Evolutionary conservation across 1,140 invertebrate species (phyloP), one percentile per base, ranked within the genome.

Genomic region (Macrobrachium nipponense): DNA sequence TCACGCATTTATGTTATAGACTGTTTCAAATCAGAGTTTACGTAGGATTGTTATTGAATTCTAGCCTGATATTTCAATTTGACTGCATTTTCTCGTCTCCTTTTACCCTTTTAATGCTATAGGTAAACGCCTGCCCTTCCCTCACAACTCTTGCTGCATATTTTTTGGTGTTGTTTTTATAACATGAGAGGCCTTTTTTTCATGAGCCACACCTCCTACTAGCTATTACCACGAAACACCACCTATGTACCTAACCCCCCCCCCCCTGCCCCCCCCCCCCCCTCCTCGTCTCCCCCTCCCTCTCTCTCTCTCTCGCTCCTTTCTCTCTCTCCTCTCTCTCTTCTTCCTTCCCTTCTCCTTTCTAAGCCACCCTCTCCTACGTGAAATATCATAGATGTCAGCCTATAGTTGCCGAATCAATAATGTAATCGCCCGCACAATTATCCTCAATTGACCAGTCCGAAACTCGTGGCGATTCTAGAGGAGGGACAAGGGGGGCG

Each of bases 371-470:
- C 23, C 80, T 61, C 51, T 66, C 79, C 23, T 44, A n/a, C 44
- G 59, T 83, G 81, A 83, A 77, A 84, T 77, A 84, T 84, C 51
- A 58, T 43, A n/a, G 44, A 75, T 60, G 82, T 84, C 73, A 84
- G 82, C 82, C 73, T 77, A 84, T 68, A 62, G 73, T 84, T 61
- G 72, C 10, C 73, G 64, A 77, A 84, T 84, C 82, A 76, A 84
- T 78, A 84, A 78, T 77, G 61, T 77, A 84, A 84, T 70, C 58
- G 73, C 73, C 61, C 27, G 18, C 82, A 61, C 76, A 84, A 77
- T 84, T 51, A 51, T 12, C 8, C 0, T 51, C 51, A 6, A 84
- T 51, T 73, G 82, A 27, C 61, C 61, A 68, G 72, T n/a, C 61
- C 20, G 58, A 60, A 66, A 58, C 43, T 62, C 70, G 0, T 73